Base-by-base conservation (phyloP, 2,888 invertebrate genomes). In the Diarsia rubi region DNA sequence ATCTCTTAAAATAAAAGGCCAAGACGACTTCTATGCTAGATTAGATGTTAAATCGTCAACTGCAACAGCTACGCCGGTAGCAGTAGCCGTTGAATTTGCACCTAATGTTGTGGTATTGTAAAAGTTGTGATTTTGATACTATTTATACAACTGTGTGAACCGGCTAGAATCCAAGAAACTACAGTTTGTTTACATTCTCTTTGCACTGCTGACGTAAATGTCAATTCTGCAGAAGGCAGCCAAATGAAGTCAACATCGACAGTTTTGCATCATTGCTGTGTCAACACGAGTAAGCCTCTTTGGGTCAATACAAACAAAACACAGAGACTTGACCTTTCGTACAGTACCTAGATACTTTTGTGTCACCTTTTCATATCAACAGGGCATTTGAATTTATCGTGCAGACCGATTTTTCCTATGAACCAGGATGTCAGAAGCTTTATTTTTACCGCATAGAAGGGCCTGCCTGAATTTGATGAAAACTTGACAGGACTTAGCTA, bases 181-280 rank as follows among this genome's bases (percentile, higher is more conserved):
- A 68, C 69, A 69, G 67, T 81, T 86, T 91, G 88, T 92, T 91
- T 90, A 90, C 86, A 83, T 89, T 90, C 82, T 87, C 85, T 80
- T 87, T 86, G 83, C 80, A 73, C 60, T 74, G 81, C 78, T 90
- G 90, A 90, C 87, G 91, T 82, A 86, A 88, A 88, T 82, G 83
- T 74, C 73, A 79, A 86, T 89, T 91, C 87, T 86, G 84, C 84
- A 88, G 88, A 90, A 88, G 69, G 68, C 76, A 78, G 42, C 44
- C 66, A 64, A 59, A 68, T 75, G 63, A 69, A 78, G 67, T 85
- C 90, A 89, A 88, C 88, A 89, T 89, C 86, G 88, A 80, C 77
- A 60, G 54, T 72, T 87, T 92, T 91, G 87, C 79, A 76, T 64
- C 74, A 78, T 67, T 69, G 62, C 68, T 83, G 37, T 85, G 88